Evolutionary conservation across 2,888 invertebrate species (phyloP).

Genomic region (Agrilus mali): DNA sequence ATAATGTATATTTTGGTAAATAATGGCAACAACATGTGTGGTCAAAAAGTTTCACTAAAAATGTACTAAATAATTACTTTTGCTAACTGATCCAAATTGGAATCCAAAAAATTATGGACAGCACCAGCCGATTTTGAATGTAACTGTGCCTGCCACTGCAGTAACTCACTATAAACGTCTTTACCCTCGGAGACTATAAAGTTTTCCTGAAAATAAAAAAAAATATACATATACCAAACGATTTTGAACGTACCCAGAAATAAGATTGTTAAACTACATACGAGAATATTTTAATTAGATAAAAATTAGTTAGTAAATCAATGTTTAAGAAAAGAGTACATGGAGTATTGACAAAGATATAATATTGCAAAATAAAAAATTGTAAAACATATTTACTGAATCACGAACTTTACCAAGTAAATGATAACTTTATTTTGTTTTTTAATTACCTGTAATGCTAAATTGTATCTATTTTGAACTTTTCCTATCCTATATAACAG

Average conservation of each 20-base stretch:
- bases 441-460: slow-evolving; percentile 33
- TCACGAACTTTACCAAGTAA: no score
- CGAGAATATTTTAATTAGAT: no score
- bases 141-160: slow-evolving; percentile 56
- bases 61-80: slow-evolving; percentile 43
- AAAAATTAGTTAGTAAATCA: no score
- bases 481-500: slow-evolving; percentile 44
- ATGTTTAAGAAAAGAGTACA: no score
- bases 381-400: no score
- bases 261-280: background rate
- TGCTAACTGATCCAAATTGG: slow-evolving; percentile 68
- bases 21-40: background rate
- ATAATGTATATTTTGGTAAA: slow-evolving; percentile 7
- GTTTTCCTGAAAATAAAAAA: slow-evolving; percentile 24
- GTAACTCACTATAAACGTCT: slow-evolving; percentile 51
- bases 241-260: no score
- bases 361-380: no score
- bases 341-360: no score
- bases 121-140: slow-evolving; percentile 61
- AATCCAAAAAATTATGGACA: slow-evolving; percentile 60
- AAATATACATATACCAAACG: slow-evolving; percentile 16
- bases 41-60: background rate
- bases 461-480: slow-evolving; percentile 30
- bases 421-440: no score
- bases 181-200: slow-evolving; percentile 40